Evolutionary conservation across 2,888 invertebrate genomes (phyloP).

Genomic region (Villa cingulata): DNA sequence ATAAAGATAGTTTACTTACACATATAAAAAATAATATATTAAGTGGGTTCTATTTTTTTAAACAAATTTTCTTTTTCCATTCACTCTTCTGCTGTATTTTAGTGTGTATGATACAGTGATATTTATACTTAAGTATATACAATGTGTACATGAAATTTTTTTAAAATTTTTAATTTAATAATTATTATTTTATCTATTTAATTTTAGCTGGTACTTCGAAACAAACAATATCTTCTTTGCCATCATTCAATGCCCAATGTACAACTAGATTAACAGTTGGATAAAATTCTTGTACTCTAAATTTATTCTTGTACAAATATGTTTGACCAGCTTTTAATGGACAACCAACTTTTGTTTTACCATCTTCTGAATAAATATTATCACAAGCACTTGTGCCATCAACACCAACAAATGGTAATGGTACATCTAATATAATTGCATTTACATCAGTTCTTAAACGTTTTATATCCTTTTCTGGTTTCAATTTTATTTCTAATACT

Average conservation of each 20-base stretch:
- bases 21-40: too few relatives aligned
- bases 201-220: conserved; percentile 60
- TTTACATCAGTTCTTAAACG: conserved; percentile 45
- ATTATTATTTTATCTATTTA: conserved; percentile 15
- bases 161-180: too few relatives aligned
- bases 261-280: conserved; percentile 43
- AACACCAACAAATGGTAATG: conserved; percentile 63
- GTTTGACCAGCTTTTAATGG: conserved; percentile 52
- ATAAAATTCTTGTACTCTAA: conserved; percentile 41
- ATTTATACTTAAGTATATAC: neutral
- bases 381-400: conserved; percentile 55
- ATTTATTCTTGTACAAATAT: conserved; percentile 54
- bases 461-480: conserved; percentile 42
- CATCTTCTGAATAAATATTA: conserved; percentile 45
- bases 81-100: neutral
- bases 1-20: too few relatives aligned
- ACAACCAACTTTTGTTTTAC: conserved; percentile 46
- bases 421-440: conserved; percentile 47
- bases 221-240: conserved; percentile 41
- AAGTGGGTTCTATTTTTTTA: neutral
- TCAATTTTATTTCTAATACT: conserved; percentile 44
- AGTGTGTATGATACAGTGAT: too few relatives aligned
- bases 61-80: neutral
- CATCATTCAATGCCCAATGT: conserved; percentile 46
- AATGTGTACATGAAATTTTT: too few relatives aligned